Percentiles rank a stretch among this genome's conserved stretches.
Conservation (phyloP, 2,113 vertebrate species). For the Microtus richardsoni region DNA sequence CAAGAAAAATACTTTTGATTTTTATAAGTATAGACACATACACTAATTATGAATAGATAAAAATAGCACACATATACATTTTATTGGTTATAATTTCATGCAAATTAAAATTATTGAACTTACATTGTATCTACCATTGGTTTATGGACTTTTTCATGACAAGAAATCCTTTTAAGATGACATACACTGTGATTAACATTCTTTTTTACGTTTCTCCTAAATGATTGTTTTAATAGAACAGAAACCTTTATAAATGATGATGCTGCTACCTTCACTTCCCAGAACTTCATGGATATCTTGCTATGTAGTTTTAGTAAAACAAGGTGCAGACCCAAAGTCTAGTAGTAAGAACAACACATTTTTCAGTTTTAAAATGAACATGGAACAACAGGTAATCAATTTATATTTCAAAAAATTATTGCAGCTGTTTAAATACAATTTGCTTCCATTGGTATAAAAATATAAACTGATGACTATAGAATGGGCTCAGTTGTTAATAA, state of each 20-base stretch:
- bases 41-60: neutral
- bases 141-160: neutral
- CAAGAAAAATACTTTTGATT: neutral
- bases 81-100: neutral
- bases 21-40: neutral
- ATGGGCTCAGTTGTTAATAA: too few species aligned
- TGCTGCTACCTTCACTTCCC: neutral
- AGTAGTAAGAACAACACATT: neutral
- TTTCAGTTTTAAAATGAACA: neutral
- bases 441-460: neutral
- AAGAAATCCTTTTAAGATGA: neutral
- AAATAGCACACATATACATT: neutral
- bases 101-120: neutral
- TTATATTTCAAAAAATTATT: neutral
- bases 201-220: neutral
- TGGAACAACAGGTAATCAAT: too few species aligned
- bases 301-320: neutral
- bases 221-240: neutral
- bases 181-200: neutral
- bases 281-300: neutral
- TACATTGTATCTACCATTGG: neutral
- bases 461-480: too few species aligned
- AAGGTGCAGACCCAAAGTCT: neutral
- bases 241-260: neutral
- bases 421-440: neutral